Evolutionary conservation across 2,888 invertebrate species (phyloP), one percentile per base, ranked within the genome.

Genomic region (Erynnis tages): DNA sequence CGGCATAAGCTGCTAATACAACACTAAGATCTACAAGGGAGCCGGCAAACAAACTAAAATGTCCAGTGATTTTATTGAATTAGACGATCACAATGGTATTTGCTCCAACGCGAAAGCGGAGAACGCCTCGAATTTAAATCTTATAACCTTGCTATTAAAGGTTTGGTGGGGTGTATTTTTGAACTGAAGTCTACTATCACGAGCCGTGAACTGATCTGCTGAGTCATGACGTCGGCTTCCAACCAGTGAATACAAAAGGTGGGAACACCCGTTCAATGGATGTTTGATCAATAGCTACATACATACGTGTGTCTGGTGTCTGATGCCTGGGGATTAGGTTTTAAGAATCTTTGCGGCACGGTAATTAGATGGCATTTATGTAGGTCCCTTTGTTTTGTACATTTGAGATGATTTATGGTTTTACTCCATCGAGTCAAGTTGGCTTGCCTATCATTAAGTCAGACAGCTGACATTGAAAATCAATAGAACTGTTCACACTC

Each of bases 51-150:
- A 87, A 86, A 88, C 84, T 83, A 86, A 82, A 86, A 85, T 87
- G 81, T 79, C 76, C 77, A 72, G 80, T 82, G 85, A 85, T 87
- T 85, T 88, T 86, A 89, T 89, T 89, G 88, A 89, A 88, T 89
- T 89, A 89, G 82, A 74, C 71, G 85, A 81, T 83, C 84, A 88
- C 87, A 87, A 85, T 87, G 75, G 75, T 68, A 62, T 34, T 23
- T 14, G 13, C 21, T 44, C 2, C 23, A n/a, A 23, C 45, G 34
- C 34, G 32, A 45, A 23, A 34, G 13, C 34, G 23, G 10, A 1
- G 2, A 10, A 23, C 4, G 1, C 4, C n/a, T 6, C 5, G 2
- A 48, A 23, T 40, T 32, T 48, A 21, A 25, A 16, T 16, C 38
- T 40, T 40, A 48, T 32, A 7, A 8, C 23, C 4, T 11, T 10